Evolutionary conservation across 2,113 vertebrate genomes (phyloP).

Genomic region (Sprattus sprattus): DNA sequence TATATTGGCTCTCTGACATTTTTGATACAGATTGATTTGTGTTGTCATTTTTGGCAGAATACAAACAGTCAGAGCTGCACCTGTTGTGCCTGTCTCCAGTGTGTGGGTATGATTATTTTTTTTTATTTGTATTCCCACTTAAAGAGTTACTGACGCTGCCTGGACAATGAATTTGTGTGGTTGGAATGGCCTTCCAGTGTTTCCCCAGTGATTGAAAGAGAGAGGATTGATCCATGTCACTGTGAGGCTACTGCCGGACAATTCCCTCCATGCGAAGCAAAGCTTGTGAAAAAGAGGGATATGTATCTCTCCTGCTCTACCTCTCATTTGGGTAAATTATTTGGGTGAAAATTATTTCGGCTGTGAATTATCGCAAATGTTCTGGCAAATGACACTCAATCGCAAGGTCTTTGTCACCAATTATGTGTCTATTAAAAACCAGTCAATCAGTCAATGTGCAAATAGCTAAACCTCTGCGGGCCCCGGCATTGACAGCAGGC

Average conservation of each 20-base stretch:
- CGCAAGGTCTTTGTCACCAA: conserved; percentile 98
- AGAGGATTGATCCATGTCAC: background rate
- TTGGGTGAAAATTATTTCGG: conserved; percentile 74
- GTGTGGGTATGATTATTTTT: conserved; percentile 8
- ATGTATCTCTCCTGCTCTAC: conserved; percentile 58
- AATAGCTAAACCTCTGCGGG: conserved; percentile 85
- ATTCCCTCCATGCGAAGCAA: background rate
- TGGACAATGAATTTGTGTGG: background rate
- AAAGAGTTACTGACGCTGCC: background rate
- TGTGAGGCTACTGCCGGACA: background rate
- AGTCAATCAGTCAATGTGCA: conserved; percentile 94
- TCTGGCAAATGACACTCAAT: conserved; percentile 85
- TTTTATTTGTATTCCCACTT: background rate
- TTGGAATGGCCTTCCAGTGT: background rate
- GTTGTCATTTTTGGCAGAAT: background rate
- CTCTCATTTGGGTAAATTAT: conserved; percentile 64
- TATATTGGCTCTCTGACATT: conserved; percentile 55
- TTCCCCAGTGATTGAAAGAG: background rate
- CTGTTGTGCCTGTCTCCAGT: background rate
- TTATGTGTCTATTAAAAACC: conserved; percentile 98
- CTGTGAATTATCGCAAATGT: conserved; percentile 79
- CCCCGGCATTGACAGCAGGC: conserved; percentile 82
- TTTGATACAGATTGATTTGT: background rate
- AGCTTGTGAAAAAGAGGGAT: conserved; percentile 12
- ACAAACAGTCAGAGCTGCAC: background rate